Evolutionary conservation across 2,888 invertebrate genomes (phyloP).

Genomic region (Ommatoiulus sabulosus): DNA sequence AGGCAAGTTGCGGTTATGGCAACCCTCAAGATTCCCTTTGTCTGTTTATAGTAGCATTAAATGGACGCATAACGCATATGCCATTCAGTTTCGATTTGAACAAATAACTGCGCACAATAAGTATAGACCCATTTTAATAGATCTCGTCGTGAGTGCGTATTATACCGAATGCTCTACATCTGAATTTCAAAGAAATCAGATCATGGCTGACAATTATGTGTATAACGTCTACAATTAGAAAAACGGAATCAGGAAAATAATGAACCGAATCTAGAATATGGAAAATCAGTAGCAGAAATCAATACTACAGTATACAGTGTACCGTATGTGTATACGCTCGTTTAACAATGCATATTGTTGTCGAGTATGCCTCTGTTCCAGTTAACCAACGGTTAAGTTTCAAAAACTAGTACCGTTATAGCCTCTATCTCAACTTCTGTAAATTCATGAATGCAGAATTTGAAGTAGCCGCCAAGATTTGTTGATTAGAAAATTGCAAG

Average conservation of each 20-base stretch:
- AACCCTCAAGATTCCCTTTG: constrained; percentile 30
- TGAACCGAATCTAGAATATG: constrained; percentile 8
- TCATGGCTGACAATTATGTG: constrained; percentile 25
- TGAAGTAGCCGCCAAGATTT: neutral
- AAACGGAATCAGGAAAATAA: neutral
- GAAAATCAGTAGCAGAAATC: neutral
- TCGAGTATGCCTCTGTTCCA: neutral
- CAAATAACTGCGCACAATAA: constrained; percentile 3
- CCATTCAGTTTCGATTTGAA: constrained; percentile 31
- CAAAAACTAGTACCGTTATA: neutral
- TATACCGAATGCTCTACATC: neutral
- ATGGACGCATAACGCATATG: neutral
- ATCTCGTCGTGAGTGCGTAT: neutral
- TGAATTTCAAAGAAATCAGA: constrained; percentile 24
- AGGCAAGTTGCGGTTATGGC: neutral
- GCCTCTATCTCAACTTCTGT: neutral
- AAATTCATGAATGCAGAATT: neutral
- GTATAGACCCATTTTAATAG: neutral
- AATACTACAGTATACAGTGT: neutral
- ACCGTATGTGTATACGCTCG: neutral
- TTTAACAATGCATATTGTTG: constrained; percentile 24
- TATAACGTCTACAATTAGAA: neutral
- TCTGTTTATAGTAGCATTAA: neutral
- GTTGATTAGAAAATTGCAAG: neutral
- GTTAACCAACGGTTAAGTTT: neutral